Evolutionary conservation across 2,888 invertebrate species (phyloP), one percentile per base, ranked within the genome.

Genomic region (Ennomos fuscantarius): DNA sequence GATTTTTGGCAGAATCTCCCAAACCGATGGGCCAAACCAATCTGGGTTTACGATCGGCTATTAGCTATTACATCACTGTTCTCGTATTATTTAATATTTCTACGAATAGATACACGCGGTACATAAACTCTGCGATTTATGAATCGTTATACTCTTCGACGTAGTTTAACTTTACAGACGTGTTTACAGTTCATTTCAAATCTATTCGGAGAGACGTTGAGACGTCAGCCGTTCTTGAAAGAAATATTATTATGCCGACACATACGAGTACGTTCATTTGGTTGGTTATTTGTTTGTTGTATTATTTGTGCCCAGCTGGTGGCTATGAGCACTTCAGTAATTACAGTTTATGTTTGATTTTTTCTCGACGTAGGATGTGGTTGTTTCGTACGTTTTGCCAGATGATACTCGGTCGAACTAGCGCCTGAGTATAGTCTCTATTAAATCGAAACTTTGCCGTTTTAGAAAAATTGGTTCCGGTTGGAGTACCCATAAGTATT

Each of bases 171-270:
- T n/a, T n/a, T n/a, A n/a, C n/a, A n/a, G n/a, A n/a, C n/a, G n/a
- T n/a, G n/a, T n/a, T n/a, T n/a, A 35, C 12, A 39, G 40, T 40
- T 33, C 37, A 24, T 39, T 43, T 35, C 36, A 11, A 1, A 41
- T 39, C 44, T 55, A 49, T 55, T 55, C 36, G n/a, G 37, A 40
- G 34, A 46, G 12, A n/a, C 36, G 40, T 47, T 47, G 47, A 47
- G 35, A 47, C 44, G 43, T 49, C 49, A 39, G 42, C 36, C 37
- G 48, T 48, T 55, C 48, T 37, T 48, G 36, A 43, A 43, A 34
- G 45, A 39, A 37, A 48, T 36, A 48, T 55, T 42, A 47, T 39
- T 42, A 55, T 34, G 12, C 41, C n/a, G n/a, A n/a, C n/a, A n/a
- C n/a, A n/a, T n/a, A n/a, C n/a, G n/a, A n/a, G 12, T 11, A 13